Base-by-base conservation (phyloP, 2,113 vertebrate species). In the Phocoena phocoena region DNA sequence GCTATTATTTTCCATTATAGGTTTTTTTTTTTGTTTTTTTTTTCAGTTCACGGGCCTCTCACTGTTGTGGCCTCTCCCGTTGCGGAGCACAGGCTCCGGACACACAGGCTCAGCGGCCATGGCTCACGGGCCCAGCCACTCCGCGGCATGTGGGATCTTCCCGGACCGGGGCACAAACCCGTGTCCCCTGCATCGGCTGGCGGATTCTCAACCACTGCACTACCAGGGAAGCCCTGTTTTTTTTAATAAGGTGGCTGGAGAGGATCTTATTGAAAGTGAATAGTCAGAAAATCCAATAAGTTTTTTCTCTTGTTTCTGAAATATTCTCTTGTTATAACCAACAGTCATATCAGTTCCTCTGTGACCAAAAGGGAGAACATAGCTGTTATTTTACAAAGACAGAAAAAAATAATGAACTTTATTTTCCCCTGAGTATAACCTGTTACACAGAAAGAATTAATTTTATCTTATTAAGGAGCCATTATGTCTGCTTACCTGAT, bases 321-420 rank as follows among this genome's bases (percentile, higher is more conserved):
- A 92, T 73, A 63, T 3, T 94, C n/a, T 47, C 18, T 83, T 93
- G 68, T 79, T 84, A 65, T 68, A 28, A 77, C 44, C 62, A 70
- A 47, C 62, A 73, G 31, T 87, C 53, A 21, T 88, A 67, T 84
- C 47, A 88, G 3, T 94, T 96, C 55, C 28, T 84, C 36, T 73
- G 41, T 91, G 70, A 65, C 70, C 31, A 84, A 91, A 88, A 73
- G 10, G 44, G 68, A 96, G 31, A 41, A 55, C 77, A 12, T 77
- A 83, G 38, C 87, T 92, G 33, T 63, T 79, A 58, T 55, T 80
- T 84, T 71, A 88, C 20, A 17, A 70, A 96, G 77, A 53, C 41
- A 65, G 41, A 41, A 87, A 83, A n/a, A 87, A 73, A 58, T 94
- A 81, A 84, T 65, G 62, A 96, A 73, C 47, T 73, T 82, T 65